phyloP scores from a whole-genome alignment of 2,888 invertebrate genomes.

The Tricholauxania praeusta region DNA sequence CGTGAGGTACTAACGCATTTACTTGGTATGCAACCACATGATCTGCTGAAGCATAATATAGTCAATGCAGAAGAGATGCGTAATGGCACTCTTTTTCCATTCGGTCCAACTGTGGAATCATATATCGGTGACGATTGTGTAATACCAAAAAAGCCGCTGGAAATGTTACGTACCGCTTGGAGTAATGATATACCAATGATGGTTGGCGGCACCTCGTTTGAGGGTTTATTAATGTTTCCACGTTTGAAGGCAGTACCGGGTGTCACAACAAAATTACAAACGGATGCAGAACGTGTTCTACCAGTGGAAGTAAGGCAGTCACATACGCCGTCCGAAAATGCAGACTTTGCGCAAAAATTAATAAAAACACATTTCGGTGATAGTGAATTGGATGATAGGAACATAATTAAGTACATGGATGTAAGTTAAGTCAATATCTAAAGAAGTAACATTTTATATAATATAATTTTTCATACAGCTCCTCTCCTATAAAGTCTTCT shows the following conservation, averaged over 20 bases:
- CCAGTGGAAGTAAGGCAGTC: background rate
- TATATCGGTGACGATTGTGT: constrained; percentile 60
- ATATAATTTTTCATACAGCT: constrained; percentile 49
- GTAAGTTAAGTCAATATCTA: constrained; percentile 49
- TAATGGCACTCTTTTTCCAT: constrained; percentile 54
- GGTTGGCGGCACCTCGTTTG: constrained; percentile 62
- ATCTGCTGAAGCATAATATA: constrained; percentile 56
- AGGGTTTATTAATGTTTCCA: constrained; percentile 61
- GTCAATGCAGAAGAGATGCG: constrained; percentile 54
- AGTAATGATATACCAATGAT: constrained; percentile 60
- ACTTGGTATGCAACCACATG: constrained; percentile 55
- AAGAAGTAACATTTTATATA: background rate
- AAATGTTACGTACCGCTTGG: constrained; percentile 62
- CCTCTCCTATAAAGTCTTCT: constrained; percentile 61
- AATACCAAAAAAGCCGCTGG: constrained; percentile 53
- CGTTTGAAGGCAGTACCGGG: constrained; percentile 37
- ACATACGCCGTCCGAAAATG: constrained; percentile 39
- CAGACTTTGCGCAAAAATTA: constrained; percentile 55
- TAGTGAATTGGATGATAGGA: constrained; percentile 56
- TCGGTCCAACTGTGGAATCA: constrained; percentile 62
- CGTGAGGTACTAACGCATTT: constrained; percentile 63
- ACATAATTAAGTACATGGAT: constrained; percentile 60
- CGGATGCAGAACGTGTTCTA: constrained; percentile 7
- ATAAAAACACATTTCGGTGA: constrained; percentile 67
- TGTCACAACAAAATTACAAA: background rate